Conservation (phyloP, 2,888 invertebrate species). For the Chaetogeoica ovagalla region DNA sequence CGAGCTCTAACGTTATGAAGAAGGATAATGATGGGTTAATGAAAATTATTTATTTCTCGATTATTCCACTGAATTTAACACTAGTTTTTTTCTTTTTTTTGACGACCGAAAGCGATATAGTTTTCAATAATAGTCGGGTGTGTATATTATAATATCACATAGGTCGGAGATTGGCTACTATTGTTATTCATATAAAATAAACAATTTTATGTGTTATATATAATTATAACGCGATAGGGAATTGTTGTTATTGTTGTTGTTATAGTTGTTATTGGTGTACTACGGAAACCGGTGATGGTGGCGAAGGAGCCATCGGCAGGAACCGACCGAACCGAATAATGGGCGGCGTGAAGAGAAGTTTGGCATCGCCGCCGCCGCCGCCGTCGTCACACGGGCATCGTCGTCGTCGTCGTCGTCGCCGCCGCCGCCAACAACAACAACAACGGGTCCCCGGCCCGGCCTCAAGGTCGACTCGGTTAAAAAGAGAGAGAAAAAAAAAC, state of each 20-base stretch:
- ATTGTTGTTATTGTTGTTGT: background rate
- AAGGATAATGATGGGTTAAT: too few relatives aligned
- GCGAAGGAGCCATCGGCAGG: background rate
- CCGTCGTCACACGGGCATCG: constrained; percentile 9
- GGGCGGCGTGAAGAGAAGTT: constrained; percentile 37
- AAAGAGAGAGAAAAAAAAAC: constrained; percentile 1
- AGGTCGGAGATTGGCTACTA: too few relatives aligned
- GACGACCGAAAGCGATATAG: too few relatives aligned
- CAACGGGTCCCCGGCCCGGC: constrained; percentile 29
- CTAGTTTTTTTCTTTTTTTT: too few relatives aligned
- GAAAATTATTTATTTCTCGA: too few relatives aligned
- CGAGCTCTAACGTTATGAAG: too few relatives aligned
- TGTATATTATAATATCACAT: too few relatives aligned
- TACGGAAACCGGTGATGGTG: background rate
- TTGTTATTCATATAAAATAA: too few relatives aligned
- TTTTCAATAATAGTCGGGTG: too few relatives aligned
- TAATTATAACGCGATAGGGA: background rate
- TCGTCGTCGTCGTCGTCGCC: constrained; percentile 17
- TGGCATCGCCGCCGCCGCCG: constrained; percentile 34
- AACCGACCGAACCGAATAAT: background rate
- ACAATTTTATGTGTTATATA: too few relatives aligned
- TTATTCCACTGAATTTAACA: too few relatives aligned
- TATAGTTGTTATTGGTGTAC: background rate
- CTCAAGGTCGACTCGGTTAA: constrained; percentile 47
- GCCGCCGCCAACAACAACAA: background rate